Evolutionary conservation across 1,140 invertebrate genomes (phyloP), one percentile per base, ranked within the genome.

Genomic region (Scaptomyza pallida): DNA sequence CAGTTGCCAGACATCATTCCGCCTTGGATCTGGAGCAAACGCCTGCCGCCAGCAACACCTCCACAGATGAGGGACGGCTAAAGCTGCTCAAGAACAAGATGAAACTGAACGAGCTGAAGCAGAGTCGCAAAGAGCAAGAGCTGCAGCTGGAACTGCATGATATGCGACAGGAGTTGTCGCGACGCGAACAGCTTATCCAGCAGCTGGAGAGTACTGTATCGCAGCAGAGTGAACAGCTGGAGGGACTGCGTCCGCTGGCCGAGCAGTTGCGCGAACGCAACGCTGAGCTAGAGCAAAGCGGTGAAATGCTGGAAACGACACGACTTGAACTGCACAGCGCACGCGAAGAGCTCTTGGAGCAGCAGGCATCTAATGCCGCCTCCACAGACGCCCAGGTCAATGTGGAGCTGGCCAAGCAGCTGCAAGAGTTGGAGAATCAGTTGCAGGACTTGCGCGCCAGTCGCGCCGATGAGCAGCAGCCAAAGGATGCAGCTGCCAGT

Each of bases 331-430:
- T 92, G 6, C 74, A 91, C 5, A 74, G 88, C 1, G 67, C 45
- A 65, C 62, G 74, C 92, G 60, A 91, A 92, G 54, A 92, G 89
- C 50, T 94, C 71, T 94, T 95, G 92, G 96, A 96, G 26, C 54
- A 15, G 94, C 95, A 95, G 69, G 94, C 96, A 91, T 96, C 96
- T 94, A 64, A 17, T 3, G 41, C 55, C 0, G 10, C 10, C 15
- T 15, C 43, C n/a, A 77, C 77, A 0, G 89, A 90, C 16, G 60
- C 52, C 3, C 88, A 89, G 50, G 82, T 91, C 0, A 85, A 86
- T 35, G 47, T 67, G 45, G 89, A 91, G 68, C 63, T 91, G 69
- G 89, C 86, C 43, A 90, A 91, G 50, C 89, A 91, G 62, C 75
- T 91, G 15, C 75, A 90, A 17, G 78, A 91, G 23, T 45, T 90